These are phyloP conservation scores for Leptopilina clavipes DNA, from an alignment of 1,140 invertebrate genomes.

Conservation along the genomic window DNA sequence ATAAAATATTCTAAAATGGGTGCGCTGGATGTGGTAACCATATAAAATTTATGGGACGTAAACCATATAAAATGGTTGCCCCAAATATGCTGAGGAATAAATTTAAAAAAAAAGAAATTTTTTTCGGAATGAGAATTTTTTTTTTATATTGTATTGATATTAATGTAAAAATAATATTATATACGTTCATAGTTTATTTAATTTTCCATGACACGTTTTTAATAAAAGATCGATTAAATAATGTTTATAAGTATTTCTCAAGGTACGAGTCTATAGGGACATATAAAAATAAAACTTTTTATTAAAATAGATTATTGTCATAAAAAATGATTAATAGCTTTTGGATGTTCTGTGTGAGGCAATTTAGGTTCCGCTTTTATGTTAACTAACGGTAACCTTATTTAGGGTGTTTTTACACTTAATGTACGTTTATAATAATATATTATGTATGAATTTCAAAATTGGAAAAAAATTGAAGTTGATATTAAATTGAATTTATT, in stretches of 20 bases:
- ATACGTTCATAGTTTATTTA: too few relatives aligned
- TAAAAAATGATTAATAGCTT: slow-evolving; percentile 13
- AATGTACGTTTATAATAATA: background rate
- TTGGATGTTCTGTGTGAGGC: background rate
- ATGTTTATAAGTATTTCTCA: background rate
- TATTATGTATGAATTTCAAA: background rate
- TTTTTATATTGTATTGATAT: too few relatives aligned
- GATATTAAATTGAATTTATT: background rate
- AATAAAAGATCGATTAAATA: background rate
- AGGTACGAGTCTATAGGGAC: background rate
- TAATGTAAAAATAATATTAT: too few relatives aligned
- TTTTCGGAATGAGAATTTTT: too few relatives aligned
- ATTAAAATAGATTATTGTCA: slow-evolving; percentile 19
- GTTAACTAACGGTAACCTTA: background rate
- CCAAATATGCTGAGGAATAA: too few relatives aligned
- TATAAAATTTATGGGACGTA: too few relatives aligned
- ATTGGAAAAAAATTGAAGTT: background rate
- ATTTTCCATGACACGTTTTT: background rate
- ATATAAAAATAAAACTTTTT: slow-evolving; percentile 12
- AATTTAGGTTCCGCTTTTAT: slow-evolving; percentile 16
- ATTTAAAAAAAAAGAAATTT: too few relatives aligned
- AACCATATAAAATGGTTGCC: too few relatives aligned
- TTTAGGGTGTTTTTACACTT: background rate
- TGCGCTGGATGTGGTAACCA: too few relatives aligned
- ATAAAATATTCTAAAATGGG: too few relatives aligned